Evolutionary conservation across 2,797 vertebrate species (phyloP).

Genomic region (Pteronotus mesoamericanus): DNA sequence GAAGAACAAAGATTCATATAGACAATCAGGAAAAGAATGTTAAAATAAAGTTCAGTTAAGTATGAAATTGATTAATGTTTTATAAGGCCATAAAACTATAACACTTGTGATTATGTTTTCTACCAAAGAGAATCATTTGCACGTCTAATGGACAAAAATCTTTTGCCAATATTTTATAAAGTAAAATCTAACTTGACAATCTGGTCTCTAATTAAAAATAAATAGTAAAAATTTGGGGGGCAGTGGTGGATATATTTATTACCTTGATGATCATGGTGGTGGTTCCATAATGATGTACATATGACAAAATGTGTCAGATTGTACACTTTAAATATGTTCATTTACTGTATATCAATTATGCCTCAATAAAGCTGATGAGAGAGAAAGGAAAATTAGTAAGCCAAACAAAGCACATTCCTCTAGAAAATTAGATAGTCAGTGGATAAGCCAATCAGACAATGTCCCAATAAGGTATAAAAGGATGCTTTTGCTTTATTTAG

Average conservation of each 20-base stretch:
- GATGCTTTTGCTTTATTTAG: constrained; percentile 20
- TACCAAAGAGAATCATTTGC: background rate
- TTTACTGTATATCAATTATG: background rate
- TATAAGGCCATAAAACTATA: background rate
- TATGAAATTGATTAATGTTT: background rate
- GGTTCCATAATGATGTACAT: background rate
- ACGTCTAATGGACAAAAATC: background rate
- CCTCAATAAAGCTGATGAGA: background rate
- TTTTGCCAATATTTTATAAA: background rate
- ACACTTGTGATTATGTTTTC: background rate
- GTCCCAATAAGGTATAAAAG: background rate
- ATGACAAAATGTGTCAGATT: background rate
- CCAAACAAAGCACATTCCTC: background rate
- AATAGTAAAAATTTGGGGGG: background rate
- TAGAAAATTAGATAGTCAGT: background rate
- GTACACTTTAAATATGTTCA: background rate
- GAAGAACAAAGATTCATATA: constrained; percentile 29
- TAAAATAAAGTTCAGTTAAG: background rate
- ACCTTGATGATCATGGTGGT: background rate
- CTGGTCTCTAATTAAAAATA: background rate
- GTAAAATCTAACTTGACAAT: background rate
- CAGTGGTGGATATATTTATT: background rate
- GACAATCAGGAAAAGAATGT: background rate
- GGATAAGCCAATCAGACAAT: background rate
- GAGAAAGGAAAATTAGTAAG: background rate